Evolutionary conservation across 2,113 vertebrate species (phyloP).

Genomic region (Channa argus): DNA sequence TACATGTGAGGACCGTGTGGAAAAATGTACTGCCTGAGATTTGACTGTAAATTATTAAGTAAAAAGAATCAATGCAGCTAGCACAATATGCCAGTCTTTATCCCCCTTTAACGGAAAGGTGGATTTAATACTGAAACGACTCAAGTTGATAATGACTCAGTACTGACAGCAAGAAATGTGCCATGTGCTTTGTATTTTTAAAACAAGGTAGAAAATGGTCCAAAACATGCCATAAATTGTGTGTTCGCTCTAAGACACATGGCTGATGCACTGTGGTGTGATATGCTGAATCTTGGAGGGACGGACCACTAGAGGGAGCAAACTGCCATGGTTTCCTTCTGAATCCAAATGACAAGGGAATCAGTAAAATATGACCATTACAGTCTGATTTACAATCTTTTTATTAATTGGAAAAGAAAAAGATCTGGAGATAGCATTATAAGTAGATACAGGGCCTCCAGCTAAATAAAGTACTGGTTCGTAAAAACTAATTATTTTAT

Average conservation of each 20-base stretch:
- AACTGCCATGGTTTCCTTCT: background rate
- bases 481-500: background rate
- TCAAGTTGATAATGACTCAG: no score
- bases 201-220: no score
- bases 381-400: background rate
- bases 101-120: no score
- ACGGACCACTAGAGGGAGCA: constrained; percentile 51
- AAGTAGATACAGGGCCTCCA: background rate
- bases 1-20: no score
- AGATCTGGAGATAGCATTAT: background rate
- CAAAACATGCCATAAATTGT: no score
- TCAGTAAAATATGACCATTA: background rate
- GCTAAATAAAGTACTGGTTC: constrained; percentile 6
- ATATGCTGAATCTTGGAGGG: background rate
- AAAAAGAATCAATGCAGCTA: no score
- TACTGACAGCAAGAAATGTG: no score
- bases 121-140: no score
- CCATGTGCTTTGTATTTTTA: no score
- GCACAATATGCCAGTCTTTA: no score
- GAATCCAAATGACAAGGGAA: background rate
- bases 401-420: background rate
- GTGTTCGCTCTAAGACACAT: background rate
- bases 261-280: background rate
- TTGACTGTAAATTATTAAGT: no score
- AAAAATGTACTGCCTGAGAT: no score